Evolutionary conservation across 2,888 invertebrate genomes (phyloP), one percentile per base, ranked within the genome.

Genomic region (Idaea biselata): DNA sequence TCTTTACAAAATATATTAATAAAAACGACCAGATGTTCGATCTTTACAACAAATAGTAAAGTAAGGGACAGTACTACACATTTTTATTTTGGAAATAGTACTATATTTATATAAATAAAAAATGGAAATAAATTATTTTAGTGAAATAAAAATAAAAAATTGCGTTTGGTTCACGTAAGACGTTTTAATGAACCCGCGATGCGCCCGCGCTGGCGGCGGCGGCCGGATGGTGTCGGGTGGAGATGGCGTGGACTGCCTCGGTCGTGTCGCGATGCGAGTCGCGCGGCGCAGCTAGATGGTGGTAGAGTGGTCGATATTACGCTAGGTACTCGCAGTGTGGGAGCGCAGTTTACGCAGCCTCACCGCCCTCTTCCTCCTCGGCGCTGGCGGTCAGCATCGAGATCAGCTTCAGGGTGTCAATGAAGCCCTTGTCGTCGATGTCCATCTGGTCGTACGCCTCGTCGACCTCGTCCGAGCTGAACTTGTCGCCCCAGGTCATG

Each of bases 401-500:
- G 93, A 97, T 97, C 78, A 97, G 95, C 88, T 96, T 96, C 79
- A 91, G 93, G 88, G 97, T 97, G 93, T 98, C 97, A 87, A 98
- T 97, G 94, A 95, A 95, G 87, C 97, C 97, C 83, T 96, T 96
- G 88, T 97, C 97, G 91, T 98, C 98, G 86, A 98, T 97, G 67
- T 96, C 96, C 95, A 98, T 97, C 93, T 97, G 96, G 93, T 97
- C 97, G 93, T 95, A 97, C 71, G 97, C 97, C 86, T 98, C 97
- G 88, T 97, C 97, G 82, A 97, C 96, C 88, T 98, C 97, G 86
- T 96, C 95, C 80, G 95, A 93, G 88, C 95, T 93, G 95, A 98
- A 98, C 93, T 97, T 98, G 86, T 98, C 98, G 76, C 98, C 98
- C 95, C 96, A 98, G 93, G 96, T 97, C 95, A 97, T 96, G 86